These are phyloP conservation scores for Ataeniobius toweri DNA, from an alignment of 2,797 vertebrate genomes.

Conservation along the genomic window DNA sequence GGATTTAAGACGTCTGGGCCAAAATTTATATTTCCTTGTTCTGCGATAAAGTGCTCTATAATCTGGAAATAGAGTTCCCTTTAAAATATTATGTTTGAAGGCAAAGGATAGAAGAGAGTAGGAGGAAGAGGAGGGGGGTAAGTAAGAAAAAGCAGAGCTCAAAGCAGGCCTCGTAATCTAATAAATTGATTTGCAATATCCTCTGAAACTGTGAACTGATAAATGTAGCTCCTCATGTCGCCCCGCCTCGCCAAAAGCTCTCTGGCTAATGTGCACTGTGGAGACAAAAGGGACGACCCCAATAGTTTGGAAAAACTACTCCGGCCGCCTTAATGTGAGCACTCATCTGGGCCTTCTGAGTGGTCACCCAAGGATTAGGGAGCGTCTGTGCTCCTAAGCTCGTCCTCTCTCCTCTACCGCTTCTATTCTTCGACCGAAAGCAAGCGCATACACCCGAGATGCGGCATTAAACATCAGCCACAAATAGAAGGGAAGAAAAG, in stretches of 20 bases:
- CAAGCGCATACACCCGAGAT: conserved; percentile 72
- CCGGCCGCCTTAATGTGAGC: conserved; percentile 60
- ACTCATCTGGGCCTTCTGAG: conserved; percentile 64
- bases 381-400: conserved; percentile 54
- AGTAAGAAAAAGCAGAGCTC: conserved; percentile 69
- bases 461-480: conserved; percentile 72
- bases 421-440: conserved; percentile 70
- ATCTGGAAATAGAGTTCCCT: conserved; percentile 78
- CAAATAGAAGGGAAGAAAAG: conserved; percentile 39
- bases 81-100: conserved; percentile 79
- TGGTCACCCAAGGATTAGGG: conserved; percentile 78
- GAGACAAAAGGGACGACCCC: conserved; percentile 61
- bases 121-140: conserved; percentile 9
- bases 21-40: conserved; percentile 77
- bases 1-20: conserved; percentile 80
- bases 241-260: conserved; percentile 64
- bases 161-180: conserved; percentile 84
- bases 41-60: conserved; percentile 77
- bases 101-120: conserved; percentile 37
- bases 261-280: conserved; percentile 61
- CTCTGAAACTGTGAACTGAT: conserved; percentile 83
- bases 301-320: conserved; percentile 66
- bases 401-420: conserved; percentile 52
- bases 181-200: conserved; percentile 87
- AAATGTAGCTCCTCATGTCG: conserved; percentile 74